phyloP scores from a whole-genome alignment of 2,113 vertebrate species.

The Seriola aureovittata region DNA sequence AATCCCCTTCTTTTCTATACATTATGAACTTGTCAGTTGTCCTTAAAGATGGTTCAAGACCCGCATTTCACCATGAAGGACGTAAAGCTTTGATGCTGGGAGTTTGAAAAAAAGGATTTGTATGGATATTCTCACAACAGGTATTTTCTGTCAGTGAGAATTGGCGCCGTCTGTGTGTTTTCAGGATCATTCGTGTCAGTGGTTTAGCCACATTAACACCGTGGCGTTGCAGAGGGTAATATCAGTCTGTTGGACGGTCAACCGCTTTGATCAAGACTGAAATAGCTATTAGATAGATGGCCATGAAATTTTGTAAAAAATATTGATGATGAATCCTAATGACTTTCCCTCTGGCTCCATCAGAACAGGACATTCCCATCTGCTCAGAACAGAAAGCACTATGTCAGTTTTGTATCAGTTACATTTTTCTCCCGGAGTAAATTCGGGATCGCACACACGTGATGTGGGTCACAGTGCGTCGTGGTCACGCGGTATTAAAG shows the following conservation, averaged over 20 bases:
- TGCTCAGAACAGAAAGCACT: neutral
- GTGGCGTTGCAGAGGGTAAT: neutral
- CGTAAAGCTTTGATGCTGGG: neutral
- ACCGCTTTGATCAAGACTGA: neutral
- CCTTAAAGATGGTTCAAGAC: neutral
- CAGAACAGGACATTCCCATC: neutral
- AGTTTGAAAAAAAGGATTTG: neutral
- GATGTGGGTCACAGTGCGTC: neutral
- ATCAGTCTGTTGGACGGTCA: neutral
- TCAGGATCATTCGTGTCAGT: neutral
- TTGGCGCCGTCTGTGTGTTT: neutral
- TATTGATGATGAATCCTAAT: neutral
- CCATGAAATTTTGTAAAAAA: neutral
- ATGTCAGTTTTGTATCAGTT: neutral
- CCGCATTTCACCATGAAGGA: neutral
- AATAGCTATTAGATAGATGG: neutral
- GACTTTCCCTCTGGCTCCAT: neutral
- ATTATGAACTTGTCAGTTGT: neutral
- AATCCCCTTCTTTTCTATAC: constrained; percentile 13
- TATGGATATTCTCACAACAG: neutral
- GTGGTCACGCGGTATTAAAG: no score
- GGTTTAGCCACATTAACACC: neutral
- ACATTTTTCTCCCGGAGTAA: neutral
- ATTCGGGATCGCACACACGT: neutral
- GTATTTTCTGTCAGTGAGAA: neutral